Percentiles rank a stretch among this genome's conserved stretches.
Conservation (phyloP, 2,888 invertebrate genomes). For the Polia nebulosa region DNA sequence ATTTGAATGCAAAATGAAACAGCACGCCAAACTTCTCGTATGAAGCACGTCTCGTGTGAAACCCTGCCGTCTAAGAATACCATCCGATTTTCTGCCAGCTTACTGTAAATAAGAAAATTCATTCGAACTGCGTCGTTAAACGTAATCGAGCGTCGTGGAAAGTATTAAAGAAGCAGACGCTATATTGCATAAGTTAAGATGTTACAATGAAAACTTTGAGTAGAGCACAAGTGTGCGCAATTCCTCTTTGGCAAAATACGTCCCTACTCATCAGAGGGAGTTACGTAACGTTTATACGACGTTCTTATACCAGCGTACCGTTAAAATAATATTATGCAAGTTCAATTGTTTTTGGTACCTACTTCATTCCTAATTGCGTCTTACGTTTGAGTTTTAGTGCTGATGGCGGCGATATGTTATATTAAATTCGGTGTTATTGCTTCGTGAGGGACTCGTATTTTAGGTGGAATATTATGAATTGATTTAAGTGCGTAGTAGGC, state of each 20-base stretch:
- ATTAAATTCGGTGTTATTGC: constrained; percentile 32
- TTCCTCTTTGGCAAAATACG: constrained; percentile 84
- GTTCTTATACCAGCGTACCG: constrained; percentile 49
- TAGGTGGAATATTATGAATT: constrained; percentile 9
- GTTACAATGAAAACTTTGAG: constrained; percentile 89
- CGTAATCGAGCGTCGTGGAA: constrained; percentile 90
- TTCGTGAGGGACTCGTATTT: constrained; percentile 5
- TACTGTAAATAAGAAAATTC: constrained; percentile 90
- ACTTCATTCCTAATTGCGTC: constrained; percentile 54
- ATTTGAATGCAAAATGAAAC: constrained; percentile 68
- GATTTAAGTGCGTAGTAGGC: constrained; percentile 1
- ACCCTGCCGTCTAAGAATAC: constrained; percentile 80
- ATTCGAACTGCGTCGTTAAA: constrained; percentile 88
- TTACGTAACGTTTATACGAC: constrained; percentile 74
- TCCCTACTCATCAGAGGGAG: constrained; percentile 78
- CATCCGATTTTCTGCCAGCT: constrained; percentile 85
- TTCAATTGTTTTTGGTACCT: constrained; percentile 62
- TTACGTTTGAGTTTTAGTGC: constrained; percentile 38
- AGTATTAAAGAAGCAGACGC: constrained; percentile 90
- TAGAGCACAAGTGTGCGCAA: constrained; percentile 86
- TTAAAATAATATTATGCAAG: constrained; percentile 65
- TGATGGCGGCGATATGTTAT: constrained; percentile 28
- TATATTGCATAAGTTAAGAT: constrained; percentile 90
- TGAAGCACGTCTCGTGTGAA: constrained; percentile 84
- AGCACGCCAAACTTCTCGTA: constrained; percentile 78